These are phyloP conservation scores for Leptatherina wallacei DNA, from an alignment of 2,797 vertebrate genomes.

Conservation along the genomic window DNA sequence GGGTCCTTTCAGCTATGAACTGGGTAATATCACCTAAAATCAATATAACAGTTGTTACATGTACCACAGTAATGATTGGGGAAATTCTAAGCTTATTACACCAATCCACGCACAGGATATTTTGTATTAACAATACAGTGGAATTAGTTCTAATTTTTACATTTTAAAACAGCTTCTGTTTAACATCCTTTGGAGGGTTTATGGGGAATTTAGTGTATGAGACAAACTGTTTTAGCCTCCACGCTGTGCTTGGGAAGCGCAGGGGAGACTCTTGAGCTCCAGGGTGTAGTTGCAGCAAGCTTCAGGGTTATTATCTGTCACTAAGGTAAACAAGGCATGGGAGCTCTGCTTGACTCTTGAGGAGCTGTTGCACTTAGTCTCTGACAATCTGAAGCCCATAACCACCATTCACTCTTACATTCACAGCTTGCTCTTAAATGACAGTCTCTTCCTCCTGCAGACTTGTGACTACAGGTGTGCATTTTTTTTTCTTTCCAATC, in stretches of 20 bases:
- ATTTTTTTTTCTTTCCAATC: background rate
- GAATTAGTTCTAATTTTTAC: background rate
- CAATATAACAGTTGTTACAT: conserved; percentile 18
- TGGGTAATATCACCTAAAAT: conserved; percentile 12
- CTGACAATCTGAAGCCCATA: conserved; percentile 26
- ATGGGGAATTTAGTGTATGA: background rate
- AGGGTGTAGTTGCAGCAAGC: conserved; percentile 20
- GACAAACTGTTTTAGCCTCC: conserved; percentile 4
- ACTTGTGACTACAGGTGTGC: background rate
- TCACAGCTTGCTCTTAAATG: conserved; percentile 20
- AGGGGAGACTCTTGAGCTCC: conserved; percentile 18
- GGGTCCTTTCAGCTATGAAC: conserved; percentile 14
- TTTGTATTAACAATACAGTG: background rate
- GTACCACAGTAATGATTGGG: conserved; percentile 14
- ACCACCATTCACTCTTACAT: conserved; percentile 25
- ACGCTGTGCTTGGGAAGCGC: conserved; percentile 18
- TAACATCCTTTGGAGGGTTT: background rate
- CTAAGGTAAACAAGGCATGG: conserved; percentile 23
- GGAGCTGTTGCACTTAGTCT: conserved; percentile 24
- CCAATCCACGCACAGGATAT: background rate
- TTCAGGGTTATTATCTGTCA: conserved; percentile 39
- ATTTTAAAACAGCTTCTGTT: background rate
- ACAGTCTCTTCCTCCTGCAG: conserved; percentile 1
- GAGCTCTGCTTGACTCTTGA: conserved; percentile 15
- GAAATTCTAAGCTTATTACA: conserved; percentile 11